Conservation (phyloP, 2,113 vertebrate genomes). For the Sphaerodactylus townsendi region DNA sequence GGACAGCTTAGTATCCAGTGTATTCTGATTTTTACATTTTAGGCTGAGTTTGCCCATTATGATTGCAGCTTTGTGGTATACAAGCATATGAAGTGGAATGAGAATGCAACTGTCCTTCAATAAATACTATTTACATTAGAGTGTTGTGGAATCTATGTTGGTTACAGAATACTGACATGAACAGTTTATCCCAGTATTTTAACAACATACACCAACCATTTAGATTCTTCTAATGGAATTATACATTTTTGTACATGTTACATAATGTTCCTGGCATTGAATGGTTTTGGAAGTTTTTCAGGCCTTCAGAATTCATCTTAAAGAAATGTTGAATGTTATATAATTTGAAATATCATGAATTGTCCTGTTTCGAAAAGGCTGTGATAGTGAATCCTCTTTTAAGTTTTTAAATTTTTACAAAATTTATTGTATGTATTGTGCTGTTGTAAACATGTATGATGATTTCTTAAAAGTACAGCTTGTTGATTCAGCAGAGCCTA, state of each 20-base stretch:
- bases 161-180: not conserved
- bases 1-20: slow-evolving; percentile 12
- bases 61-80: not conserved
- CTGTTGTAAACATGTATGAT: too few species aligned
- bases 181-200: slow-evolving; percentile 2
- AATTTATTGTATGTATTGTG: not conserved
- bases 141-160: slow-evolving; percentile 1
- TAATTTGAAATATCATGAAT: too few species aligned
- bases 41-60: not conserved
- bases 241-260: too few species aligned
- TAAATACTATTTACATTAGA: not conserved
- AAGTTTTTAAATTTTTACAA: not conserved
- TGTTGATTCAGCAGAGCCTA: not conserved
- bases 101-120: not conserved
- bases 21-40: not conserved
- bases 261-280: too few species aligned
- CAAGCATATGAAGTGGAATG: not conserved
- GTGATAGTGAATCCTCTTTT: not conserved
- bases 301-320: too few species aligned
- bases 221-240: too few species aligned
- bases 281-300: too few species aligned
- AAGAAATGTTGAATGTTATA: too few species aligned
- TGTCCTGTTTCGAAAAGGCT: not conserved
- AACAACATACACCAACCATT: not conserved
- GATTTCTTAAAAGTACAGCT: not conserved